phyloP scores from a whole-genome alignment of 2,113 vertebrate genomes.

The Amia ocellicauda region DNA sequence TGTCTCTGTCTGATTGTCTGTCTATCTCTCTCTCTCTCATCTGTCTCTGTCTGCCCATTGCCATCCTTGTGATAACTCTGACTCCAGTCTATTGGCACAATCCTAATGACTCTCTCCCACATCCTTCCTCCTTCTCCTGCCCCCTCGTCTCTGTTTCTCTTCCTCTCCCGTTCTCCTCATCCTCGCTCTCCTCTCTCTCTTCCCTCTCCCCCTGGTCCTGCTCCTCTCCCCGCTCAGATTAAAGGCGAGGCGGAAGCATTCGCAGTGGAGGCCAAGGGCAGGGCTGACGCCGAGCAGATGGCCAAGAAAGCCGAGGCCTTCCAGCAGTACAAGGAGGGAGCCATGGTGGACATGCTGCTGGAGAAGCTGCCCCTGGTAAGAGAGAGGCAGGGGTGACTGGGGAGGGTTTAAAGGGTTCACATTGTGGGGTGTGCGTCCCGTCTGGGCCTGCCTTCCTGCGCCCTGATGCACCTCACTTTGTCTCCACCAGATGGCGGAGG shows the following conservation, averaged over 20 bases:
- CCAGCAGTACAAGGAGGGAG: slow-evolving; percentile 82
- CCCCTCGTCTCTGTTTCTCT: not conserved
- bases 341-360: slow-evolving; percentile 89
- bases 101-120: not conserved
- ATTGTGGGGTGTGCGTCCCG: too few relatives aligned
- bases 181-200: not conserved
- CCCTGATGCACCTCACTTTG: not conserved
- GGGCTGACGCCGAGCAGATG: slow-evolving; percentile 87
- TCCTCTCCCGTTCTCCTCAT: not conserved
- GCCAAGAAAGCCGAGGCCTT: slow-evolving; percentile 86
- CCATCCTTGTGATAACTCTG: too few relatives aligned
- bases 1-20: not conserved
- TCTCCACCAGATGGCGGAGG: slow-evolving; percentile 74
- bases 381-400: not conserved
- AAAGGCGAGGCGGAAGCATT: slow-evolving; percentile 84
- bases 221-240: slow-evolving; percentile 53
- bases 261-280: slow-evolving; percentile 76
- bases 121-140: not conserved
- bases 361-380: slow-evolving; percentile 84
- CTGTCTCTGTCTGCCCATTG: not conserved
- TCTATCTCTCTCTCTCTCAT: not conserved
- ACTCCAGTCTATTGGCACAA: too few relatives aligned
- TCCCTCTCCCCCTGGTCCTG: not conserved
- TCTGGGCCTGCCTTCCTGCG: too few relatives aligned
- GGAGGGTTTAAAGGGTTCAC: not conserved